Evolutionary conservation across 2,113 vertebrate species (phyloP).

Genomic region (Puntigrus tetrazona): DNA sequence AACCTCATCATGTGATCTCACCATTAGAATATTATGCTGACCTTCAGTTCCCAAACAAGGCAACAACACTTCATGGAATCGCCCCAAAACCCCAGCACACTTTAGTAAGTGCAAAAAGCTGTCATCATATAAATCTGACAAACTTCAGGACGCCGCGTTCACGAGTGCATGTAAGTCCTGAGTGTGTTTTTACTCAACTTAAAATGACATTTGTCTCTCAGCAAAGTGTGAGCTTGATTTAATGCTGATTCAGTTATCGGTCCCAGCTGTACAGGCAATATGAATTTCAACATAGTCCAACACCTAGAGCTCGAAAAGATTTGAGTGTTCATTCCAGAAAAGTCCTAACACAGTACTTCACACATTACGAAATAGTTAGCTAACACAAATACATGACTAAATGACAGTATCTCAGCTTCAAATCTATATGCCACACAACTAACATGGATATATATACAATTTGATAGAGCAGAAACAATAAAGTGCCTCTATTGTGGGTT

Average conservation of each 20-base stretch:
- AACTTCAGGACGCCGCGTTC: slow-evolving; percentile 58
- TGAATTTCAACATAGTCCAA: not conserved
- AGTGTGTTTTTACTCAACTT: slow-evolving; percentile 63
- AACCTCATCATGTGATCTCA: slow-evolving; percentile 27
- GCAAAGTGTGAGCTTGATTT: slow-evolving; percentile 52
- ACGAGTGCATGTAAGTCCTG: slow-evolving; percentile 27
- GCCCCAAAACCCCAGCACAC: slow-evolving; percentile 35
- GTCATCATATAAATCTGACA: slow-evolving; percentile 69
- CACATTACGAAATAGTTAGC: not conserved
- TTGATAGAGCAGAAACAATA: not conserved
- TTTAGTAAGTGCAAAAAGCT: slow-evolving; percentile 51
- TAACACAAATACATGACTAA: slow-evolving; percentile 5
- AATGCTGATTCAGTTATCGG: slow-evolving; percentile 22
- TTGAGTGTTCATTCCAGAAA: not conserved
- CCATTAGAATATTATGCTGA: not conserved
- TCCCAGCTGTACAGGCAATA: slow-evolving; percentile 24
- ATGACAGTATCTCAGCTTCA: not conserved
- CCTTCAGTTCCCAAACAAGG: slow-evolving; percentile 7
- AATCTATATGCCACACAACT: not conserved
- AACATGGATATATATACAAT: not conserved
- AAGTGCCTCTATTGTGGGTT: too few species aligned
- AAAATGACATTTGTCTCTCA: slow-evolving; percentile 70
- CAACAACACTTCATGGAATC: slow-evolving; percentile 43
- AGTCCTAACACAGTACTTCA: not conserved
- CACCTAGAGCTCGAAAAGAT: not conserved